Base-by-base conservation (phyloP, 2,113 vertebrate genomes). In the Cervus canadensis region DNA sequence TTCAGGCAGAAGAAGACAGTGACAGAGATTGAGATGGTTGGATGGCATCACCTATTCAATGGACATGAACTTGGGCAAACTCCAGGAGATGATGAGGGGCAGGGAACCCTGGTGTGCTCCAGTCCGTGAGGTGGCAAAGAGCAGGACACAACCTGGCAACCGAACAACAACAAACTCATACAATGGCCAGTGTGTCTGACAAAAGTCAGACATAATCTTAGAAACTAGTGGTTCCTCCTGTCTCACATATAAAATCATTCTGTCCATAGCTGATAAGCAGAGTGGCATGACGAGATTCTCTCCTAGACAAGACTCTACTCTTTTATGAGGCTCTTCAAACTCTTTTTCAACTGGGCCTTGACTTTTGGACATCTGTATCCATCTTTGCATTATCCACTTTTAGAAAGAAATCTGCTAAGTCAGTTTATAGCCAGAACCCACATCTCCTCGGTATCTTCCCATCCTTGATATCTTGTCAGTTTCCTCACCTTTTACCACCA, bases 351-450 rank as follows among this genome's bases (percentile, higher is more conserved):
- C 9, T 74, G 13, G 79, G 43, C 50, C 36, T 71, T 2, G 10
- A 56, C 7, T 57, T 82, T 21, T 94, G 86, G 54, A 57, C 36
- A 60, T 86, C 59, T n/a, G 48, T 52, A 26, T 19, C 50, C 33
- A n/a, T 89, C 30, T 94, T 3, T 67, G 40, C 10, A 28, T 48
- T 52, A 57, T 81, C 85, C 40, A 71, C 12, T 25, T 59, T 95
- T 60, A 90, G 81, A 84, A 95, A 90, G 62, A 84, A 90, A 84
- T 54, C 87, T 95, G 76, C 86, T 83, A 74, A 59, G 25, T 74
- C 9, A 64, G 28, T 11, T 83, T 74, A n/a, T 7, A 59, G 87
- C 23, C 12, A 48, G 40, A 89, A 88, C 43, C 33, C 8, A 52
- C 33, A 26, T 56, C 28, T 36, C 28, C 45, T 14, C 0, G 0